Evolutionary conservation across 2,888 invertebrate genomes (phyloP).

Genomic region (Hydriomena furcata): DNA sequence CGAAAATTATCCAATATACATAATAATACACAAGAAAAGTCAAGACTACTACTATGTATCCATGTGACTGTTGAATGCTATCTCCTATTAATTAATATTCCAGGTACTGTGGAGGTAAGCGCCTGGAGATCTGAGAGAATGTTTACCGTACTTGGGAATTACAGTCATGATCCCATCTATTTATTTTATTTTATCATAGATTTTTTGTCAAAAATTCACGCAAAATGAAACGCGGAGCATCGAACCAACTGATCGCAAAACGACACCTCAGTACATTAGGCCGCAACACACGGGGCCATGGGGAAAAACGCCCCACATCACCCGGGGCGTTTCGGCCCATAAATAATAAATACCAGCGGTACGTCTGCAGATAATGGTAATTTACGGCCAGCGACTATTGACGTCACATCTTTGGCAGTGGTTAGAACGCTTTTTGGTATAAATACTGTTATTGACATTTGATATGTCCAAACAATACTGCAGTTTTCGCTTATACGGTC

Average conservation of each 20-base stretch:
- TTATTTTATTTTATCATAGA: too few relatives aligned
- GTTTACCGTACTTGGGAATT: too few relatives aligned
- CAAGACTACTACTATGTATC: too few relatives aligned
- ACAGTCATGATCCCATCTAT: too few relatives aligned
- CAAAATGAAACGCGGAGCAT: slow-evolving; percentile 6
- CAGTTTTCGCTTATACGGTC: too few relatives aligned
- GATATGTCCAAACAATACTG: slow-evolving; percentile 2
- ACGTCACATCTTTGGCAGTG: slow-evolving; percentile 77
- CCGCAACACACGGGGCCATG: slow-evolving; percentile 55
- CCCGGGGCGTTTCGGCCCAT: slow-evolving; percentile 78
- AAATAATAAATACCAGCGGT: slow-evolving; percentile 82
- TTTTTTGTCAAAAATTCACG: not conserved
- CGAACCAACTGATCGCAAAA: slow-evolving; percentile 18
- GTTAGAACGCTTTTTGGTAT: slow-evolving; percentile 57
- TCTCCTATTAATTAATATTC: too few relatives aligned
- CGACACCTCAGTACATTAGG: slow-evolving; percentile 39
- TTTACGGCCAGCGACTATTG: slow-evolving; percentile 76
- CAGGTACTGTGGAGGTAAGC: too few relatives aligned
- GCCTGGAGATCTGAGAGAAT: too few relatives aligned
- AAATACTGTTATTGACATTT: slow-evolving; percentile 22
- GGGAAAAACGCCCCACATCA: slow-evolving; percentile 69
- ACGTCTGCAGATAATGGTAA: slow-evolving; percentile 83
- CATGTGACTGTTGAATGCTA: too few relatives aligned
- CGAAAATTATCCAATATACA: too few relatives aligned
- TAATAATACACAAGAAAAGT: too few relatives aligned